Evolutionary conservation across 2,888 invertebrate genomes (phyloP).

Genomic region (Ophion ellenae): DNA sequence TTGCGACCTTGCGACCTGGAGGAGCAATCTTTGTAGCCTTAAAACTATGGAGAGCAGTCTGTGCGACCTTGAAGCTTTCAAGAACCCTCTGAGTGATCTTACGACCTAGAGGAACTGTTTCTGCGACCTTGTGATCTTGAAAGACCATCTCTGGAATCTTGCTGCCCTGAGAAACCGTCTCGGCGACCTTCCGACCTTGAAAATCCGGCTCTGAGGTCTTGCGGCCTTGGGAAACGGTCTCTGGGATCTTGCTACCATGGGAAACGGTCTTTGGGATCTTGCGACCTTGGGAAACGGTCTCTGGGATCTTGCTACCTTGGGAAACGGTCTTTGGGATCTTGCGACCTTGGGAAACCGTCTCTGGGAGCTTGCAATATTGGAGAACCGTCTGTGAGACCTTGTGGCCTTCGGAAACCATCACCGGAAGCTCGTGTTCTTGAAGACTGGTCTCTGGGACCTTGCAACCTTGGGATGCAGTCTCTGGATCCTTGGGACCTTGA

Average conservation of each 20-base stretch:
- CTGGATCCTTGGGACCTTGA: neutral
- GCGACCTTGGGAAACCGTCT: neutral
- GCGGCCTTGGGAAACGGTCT: too few species aligned
- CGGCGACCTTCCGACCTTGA: neutral
- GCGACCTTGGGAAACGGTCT: neutral
- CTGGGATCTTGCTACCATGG: too few species aligned
- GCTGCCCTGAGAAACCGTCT: too few species aligned
- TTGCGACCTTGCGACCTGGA: neutral
- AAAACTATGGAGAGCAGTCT: neutral
- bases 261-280: too few species aligned
- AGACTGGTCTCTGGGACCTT: neutral
- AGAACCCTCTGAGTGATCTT: neutral
- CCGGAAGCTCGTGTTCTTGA: neutral
- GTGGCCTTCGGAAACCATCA: neutral
- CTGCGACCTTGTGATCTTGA: neutral
- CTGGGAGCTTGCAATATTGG: neutral
- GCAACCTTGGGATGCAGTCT: neutral
- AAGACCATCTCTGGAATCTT: neutral
- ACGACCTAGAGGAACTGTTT: neutral
- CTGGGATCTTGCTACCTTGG: neutral
- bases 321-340: too few species aligned
- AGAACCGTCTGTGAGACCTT: neutral
- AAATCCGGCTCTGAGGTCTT: neutral
- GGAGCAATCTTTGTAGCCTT: neutral
- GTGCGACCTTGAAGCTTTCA: neutral